Percentiles rank a stretch among this genome's conserved stretches.
phyloP scores from a whole-genome alignment of 2,113 vertebrate genomes.

The Apaloderma vittatum region DNA sequence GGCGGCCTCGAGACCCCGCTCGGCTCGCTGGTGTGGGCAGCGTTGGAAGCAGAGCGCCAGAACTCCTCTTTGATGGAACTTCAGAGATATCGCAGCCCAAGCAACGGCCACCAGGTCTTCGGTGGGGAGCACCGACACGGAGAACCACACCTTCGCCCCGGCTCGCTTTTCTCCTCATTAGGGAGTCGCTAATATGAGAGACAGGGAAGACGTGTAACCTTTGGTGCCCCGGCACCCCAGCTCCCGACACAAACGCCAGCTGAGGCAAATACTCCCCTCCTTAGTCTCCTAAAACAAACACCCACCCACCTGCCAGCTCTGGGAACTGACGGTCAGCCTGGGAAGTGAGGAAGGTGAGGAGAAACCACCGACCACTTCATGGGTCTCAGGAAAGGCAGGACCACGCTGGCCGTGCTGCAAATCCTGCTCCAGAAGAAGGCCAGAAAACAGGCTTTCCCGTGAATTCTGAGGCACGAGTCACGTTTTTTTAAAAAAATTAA shows the following conservation, averaged over 20 bases:
- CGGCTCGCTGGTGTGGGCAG: neutral
- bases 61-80: rapidly evolving
- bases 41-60: rapidly evolving
- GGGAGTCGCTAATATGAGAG: neutral
- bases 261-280: neutral
- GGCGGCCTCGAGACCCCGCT: neutral
- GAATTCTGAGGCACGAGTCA: neutral
- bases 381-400: neutral
- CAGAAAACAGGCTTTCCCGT: neutral
- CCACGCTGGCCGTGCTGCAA: neutral
- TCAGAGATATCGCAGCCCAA: rapidly evolving
- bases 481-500: neutral
- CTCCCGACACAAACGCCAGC: rapidly evolving
- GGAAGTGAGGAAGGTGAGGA: rapidly evolving
- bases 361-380: neutral
- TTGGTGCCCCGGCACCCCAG: rapidly evolving
- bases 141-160: rapidly evolving
- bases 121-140: rapidly evolving
- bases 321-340: rapidly evolving
- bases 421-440: neutral
- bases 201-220: neutral
- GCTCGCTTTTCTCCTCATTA: neutral
- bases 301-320: neutral
- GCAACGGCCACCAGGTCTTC: rapidly evolving
- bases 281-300: neutral